Conservation (phyloP, 2,888 invertebrate genomes). For the Melikaiella ostensackeni region DNA sequence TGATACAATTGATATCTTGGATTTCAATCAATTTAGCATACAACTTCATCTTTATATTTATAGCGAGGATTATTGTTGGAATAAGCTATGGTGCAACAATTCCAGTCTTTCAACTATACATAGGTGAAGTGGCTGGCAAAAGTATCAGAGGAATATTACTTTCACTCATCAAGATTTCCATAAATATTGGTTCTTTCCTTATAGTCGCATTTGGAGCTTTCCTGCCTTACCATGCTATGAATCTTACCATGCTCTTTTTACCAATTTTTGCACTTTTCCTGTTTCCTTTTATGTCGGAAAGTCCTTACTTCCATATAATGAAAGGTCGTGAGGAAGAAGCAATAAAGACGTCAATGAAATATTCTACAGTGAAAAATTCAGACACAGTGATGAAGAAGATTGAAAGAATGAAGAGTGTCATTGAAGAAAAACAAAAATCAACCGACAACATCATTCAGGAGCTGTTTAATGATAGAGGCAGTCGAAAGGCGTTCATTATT, state of each 20-base stretch:
- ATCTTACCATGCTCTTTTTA: conserved; percentile 78
- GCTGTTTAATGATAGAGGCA: conserved; percentile 78
- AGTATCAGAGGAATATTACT: conserved; percentile 80
- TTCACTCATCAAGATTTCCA: conserved; percentile 78
- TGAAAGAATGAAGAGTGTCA: conserved; percentile 79
- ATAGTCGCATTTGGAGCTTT: conserved; percentile 75
- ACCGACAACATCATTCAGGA: conserved; percentile 62
- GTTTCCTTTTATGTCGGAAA: conserved; percentile 83
- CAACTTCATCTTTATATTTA: conserved; percentile 66
- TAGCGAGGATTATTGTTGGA: conserved; percentile 77
- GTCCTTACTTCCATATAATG: conserved; percentile 81
- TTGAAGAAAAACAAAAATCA: conserved; percentile 72
- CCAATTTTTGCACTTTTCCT: conserved; percentile 80
- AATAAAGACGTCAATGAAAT: conserved; percentile 79
- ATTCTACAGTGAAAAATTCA: conserved; percentile 77
- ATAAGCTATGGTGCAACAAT: conserved; percentile 72
- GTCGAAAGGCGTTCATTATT: conserved; percentile 81
- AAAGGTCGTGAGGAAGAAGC: conserved; percentile 79
- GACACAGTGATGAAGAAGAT: conserved; percentile 80
- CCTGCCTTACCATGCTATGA: conserved; percentile 78
- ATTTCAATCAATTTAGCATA: conserved; percentile 64
- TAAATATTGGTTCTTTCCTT: conserved; percentile 75
- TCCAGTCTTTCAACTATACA: conserved; percentile 69
- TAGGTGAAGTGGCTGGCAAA: conserved; percentile 81
- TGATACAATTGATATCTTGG: conserved; percentile 68